Evolutionary conservation across 2,113 vertebrate genomes (phyloP).

Genomic region (Aplodontia rufa): DNA sequence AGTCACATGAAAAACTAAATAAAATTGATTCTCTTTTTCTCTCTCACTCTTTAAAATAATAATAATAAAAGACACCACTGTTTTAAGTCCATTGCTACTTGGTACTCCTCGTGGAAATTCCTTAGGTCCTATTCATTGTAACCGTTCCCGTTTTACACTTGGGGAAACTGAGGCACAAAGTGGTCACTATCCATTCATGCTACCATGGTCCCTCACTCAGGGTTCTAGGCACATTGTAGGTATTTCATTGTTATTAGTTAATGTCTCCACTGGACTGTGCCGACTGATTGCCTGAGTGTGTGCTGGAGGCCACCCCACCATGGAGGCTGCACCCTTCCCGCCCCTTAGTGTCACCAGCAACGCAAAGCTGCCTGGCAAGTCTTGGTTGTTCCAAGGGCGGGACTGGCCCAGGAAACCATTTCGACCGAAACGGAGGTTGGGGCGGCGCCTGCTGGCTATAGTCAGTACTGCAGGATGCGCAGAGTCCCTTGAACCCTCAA

Average conservation of each 20-base stretch:
- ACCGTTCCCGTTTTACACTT: not conserved
- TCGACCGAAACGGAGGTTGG: not conserved
- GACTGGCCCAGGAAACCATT: not conserved
- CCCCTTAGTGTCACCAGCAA: not conserved
- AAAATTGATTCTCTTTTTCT: too few species aligned
- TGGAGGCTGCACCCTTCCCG: not conserved
- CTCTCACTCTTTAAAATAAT: too few species aligned
- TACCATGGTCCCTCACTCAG: too few species aligned
- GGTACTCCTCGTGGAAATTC: not conserved
- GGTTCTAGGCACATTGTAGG: not conserved
- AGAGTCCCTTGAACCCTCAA: not conserved
- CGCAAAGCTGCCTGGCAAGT: not conserved
- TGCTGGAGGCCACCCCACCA: not conserved
- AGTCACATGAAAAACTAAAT: too few species aligned
- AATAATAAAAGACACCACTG: not conserved
- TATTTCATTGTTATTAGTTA: not conserved
- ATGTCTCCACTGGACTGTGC: not conserved
- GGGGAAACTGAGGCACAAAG: not conserved
- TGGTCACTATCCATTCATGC: fast-evolving
- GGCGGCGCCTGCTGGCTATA: not conserved
- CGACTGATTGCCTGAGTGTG: not conserved
- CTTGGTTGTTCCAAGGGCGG: not conserved
- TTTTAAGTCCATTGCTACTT: not conserved
- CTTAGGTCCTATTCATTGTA: not conserved
- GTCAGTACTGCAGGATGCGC: not conserved